Evolutionary conservation across 2,888 invertebrate species (phyloP).

Genomic region (Habrosyne pyritoides): DNA sequence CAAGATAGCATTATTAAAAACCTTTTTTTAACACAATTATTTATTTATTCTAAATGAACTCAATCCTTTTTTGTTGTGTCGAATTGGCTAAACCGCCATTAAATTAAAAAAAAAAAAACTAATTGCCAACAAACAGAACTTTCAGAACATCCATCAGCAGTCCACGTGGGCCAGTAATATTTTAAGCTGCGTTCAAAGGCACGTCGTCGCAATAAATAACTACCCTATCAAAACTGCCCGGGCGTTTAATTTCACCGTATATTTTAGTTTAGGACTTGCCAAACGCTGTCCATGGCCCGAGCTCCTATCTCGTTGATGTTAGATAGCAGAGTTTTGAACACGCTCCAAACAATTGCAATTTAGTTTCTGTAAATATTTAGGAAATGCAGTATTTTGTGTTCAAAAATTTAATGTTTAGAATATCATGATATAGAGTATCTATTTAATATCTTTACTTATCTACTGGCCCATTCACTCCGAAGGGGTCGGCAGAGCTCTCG

Average conservation of each 20-base stretch:
- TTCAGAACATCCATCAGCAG: neutral
- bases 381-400: neutral
- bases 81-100: neutral
- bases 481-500: too few relatives aligned
- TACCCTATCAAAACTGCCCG: conserved; percentile 8
- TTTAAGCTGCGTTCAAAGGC: conserved; percentile 7
- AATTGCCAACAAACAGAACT: neutral
- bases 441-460: too few relatives aligned
- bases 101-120: too few relatives aligned
- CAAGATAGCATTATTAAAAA: too few relatives aligned
- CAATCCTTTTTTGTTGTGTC: too few relatives aligned
- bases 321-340: neutral
- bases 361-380: neutral
- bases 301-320: conserved; percentile 2
- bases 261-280: conserved; percentile 8
- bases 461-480: too few relatives aligned
- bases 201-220: conserved; percentile 10
- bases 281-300: conserved; percentile 3
- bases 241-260: conserved; percentile 9
- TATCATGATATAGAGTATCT: too few relatives aligned
- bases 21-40: too few relatives aligned
- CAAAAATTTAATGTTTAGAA: neutral
- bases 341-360: conserved; percentile 1
- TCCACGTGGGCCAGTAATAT: neutral
- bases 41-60: too few relatives aligned